phyloP scores from a whole-genome alignment of 2,113 vertebrate species.

The Carollia perspicillata region DNA sequence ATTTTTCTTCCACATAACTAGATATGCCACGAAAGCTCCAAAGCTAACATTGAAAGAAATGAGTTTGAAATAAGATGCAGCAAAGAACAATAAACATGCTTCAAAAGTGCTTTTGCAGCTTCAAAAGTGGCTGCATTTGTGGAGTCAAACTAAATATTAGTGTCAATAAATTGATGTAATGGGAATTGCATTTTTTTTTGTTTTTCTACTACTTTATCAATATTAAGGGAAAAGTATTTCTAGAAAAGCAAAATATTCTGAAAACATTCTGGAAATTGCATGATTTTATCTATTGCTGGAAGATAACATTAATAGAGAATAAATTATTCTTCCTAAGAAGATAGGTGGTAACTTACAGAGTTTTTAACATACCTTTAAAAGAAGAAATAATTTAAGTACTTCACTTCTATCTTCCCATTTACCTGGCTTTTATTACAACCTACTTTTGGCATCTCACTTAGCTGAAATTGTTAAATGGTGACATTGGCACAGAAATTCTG shows the following conservation, averaged over 20 bases:
- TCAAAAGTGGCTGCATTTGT: constrained; percentile 37
- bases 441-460: constrained; percentile 53
- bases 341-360: not conserved
- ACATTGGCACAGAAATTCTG: constrained; percentile 46
- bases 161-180: constrained; percentile 14
- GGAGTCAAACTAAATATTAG: constrained; percentile 50
- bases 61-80: constrained; percentile 22
- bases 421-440: constrained; percentile 44
- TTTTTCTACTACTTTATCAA: constrained; percentile 26
- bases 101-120: not conserved
- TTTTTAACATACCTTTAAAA: constrained; percentile 14
- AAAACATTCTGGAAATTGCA: constrained; percentile 6
- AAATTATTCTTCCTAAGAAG: not conserved
- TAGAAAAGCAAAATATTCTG: constrained; percentile 25
- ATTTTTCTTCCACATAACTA: constrained; percentile 10
- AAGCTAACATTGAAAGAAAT: constrained; percentile 2
- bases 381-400: constrained; percentile 49
- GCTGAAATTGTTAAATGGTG: constrained; percentile 49
- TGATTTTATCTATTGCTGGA: not conserved
- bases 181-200: not conserved
- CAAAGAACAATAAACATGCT: constrained; percentile 25
- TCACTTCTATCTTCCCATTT: constrained; percentile 8
- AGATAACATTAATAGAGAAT: not conserved
- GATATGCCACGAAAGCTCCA: not conserved
- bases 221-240: not conserved